Evolutionary conservation across 1,140 invertebrate genomes (phyloP).

Genomic region (Lethrus apterus): DNA sequence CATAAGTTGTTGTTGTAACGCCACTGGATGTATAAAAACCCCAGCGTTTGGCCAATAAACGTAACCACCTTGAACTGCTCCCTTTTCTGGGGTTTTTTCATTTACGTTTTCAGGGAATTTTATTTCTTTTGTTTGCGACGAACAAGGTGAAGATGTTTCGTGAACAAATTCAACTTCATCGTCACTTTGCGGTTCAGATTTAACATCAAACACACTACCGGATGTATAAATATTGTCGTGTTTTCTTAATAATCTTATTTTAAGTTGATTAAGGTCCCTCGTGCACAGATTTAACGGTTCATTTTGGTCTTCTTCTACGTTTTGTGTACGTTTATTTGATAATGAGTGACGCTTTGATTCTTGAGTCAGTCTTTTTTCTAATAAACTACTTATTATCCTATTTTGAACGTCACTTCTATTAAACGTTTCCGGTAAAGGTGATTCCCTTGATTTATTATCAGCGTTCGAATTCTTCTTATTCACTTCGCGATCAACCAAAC

Average conservation of each 20-base stretch:
- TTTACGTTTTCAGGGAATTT: conserved; percentile 5
- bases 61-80: conserved; percentile 28
- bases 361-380: conserved; percentile 60
- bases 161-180: conserved; percentile 50
- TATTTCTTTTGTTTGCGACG: conserved; percentile 18
- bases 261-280: conserved; percentile 59
- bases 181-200: conserved; percentile 49
- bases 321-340: conserved; percentile 12
- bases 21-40: conserved; percentile 64
- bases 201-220: conserved; percentile 44
- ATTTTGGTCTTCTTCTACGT: conserved; percentile 42
- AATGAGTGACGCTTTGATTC: conserved; percentile 44
- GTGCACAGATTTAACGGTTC: conserved; percentile 81
- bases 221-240: conserved; percentile 53
- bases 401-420: conserved; percentile 59
- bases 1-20: conserved; percentile 60
- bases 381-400: conserved; percentile 57
- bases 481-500: conserved; percentile 29
- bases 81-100: conserved; percentile 24
- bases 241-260: conserved; percentile 53
- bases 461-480: background rate
- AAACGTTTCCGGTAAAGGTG: background rate
- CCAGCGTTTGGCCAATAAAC: conserved; percentile 65
- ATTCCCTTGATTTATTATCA: background rate
- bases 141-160: conserved; percentile 39